Evolutionary conservation across 2,113 vertebrate species (phyloP).

Genomic region (Corythaeola cristata): DNA sequence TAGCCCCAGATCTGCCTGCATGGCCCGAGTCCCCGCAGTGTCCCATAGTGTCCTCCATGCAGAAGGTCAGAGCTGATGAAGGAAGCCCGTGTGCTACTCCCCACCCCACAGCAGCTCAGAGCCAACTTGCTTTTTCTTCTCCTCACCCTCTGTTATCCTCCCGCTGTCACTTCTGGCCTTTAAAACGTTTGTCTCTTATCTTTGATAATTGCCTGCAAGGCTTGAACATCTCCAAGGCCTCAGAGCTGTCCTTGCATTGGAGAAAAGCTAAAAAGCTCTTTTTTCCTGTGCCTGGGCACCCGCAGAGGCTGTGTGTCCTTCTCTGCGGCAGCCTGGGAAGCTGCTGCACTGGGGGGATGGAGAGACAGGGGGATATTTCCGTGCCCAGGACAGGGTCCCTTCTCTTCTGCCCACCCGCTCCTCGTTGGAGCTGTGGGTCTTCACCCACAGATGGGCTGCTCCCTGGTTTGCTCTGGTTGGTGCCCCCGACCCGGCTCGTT

Average conservation of each 20-base stretch:
- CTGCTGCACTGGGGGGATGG: rapidly evolving
- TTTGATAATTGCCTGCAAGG: neutral
- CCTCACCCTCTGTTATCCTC: neutral
- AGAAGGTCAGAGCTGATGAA: neutral
- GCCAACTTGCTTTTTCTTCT: neutral
- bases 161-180: neutral
- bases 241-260: neutral
- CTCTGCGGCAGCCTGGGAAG: neutral
- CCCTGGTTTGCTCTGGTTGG: neutral
- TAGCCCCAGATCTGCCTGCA: neutral
- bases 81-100: neutral
- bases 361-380: neutral
- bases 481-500: no score
- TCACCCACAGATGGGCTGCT: neutral
- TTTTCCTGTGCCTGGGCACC: neutral
- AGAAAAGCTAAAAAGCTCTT: neutral
- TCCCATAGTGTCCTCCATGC: rapidly evolving
- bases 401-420: neutral
- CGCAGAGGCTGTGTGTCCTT: rapidly evolving
- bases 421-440: neutral
- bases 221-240: neutral
- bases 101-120: rapidly evolving
- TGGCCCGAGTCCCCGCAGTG: rapidly evolving
- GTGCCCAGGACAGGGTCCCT: neutral
- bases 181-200: neutral